A percentile compares a stretch with the other conserved stretches of the same genome.
These are phyloP conservation scores for Collichthys lucidus DNA, from an alignment of 2,113 vertebrate genomes.

Conservation along the genomic window DNA sequence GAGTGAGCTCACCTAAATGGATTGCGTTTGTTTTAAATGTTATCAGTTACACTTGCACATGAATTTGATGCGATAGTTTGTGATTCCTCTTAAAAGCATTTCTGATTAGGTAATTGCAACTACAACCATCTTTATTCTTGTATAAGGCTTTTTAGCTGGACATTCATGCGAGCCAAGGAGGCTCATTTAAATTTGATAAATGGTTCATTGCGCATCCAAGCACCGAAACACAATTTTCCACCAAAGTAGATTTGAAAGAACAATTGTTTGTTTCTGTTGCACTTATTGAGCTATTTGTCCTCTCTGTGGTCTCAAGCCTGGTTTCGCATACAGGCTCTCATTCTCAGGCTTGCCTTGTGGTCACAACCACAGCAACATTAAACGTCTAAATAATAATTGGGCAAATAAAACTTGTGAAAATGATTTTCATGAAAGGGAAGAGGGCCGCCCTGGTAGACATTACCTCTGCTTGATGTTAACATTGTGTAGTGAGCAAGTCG, in stretches of 20 bases:
- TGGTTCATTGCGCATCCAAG: not conserved
- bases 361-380: conserved; percentile 3
- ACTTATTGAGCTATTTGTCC: conserved; percentile 34
- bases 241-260: conserved; percentile 30
- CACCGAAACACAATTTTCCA: conserved; percentile 16
- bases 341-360: not conserved
- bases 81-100: not conserved
- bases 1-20: not conserved
- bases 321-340: conserved; percentile 11
- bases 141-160: not conserved
- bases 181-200: conserved; percentile 10
- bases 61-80: too few relatives aligned
- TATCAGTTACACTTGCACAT: not conserved
- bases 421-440: not conserved
- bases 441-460: not conserved
- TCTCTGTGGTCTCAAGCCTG: conserved; percentile 6
- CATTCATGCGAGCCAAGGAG: not conserved
- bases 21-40: not conserved
- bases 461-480: not conserved
- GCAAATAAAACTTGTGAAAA: conserved; percentile 10
- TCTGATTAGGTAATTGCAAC: not conserved
- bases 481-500: not conserved
- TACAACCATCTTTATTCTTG: not conserved
- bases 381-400: conserved; percentile 3
- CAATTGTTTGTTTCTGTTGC: not conserved